Percentiles rank a stretch among this genome's conserved stretches.
These are phyloP conservation scores for Philonicus albiceps DNA, from an alignment of 2,888 invertebrate genomes.

Conservation along the genomic window DNA sequence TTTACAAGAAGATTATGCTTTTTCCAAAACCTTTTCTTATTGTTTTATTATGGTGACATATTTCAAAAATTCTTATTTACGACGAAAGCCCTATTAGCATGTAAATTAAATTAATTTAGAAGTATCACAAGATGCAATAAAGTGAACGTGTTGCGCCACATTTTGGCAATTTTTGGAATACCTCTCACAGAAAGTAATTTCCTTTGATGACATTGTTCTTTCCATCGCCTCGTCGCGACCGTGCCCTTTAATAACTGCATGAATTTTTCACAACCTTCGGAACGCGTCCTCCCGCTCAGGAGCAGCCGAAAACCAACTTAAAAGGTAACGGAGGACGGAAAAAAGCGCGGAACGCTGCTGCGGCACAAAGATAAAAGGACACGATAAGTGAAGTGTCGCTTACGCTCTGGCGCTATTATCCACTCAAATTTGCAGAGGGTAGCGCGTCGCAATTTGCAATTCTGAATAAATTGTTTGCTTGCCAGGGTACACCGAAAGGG, in stretches of 20 bases:
- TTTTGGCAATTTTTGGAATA: not conserved
- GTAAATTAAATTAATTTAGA: not conserved
- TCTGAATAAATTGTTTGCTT: slow-evolving; percentile 26
- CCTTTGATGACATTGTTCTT: slow-evolving; percentile 5
- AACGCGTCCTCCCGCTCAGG: not conserved
- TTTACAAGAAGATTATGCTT: no score
- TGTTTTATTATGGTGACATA: no score
- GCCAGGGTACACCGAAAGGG: not conserved
- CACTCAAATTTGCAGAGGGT: slow-evolving; percentile 25
- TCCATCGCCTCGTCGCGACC: not conserved
- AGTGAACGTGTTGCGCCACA: not conserved
- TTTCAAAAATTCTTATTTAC: no score
- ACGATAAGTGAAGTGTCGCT: slow-evolving; percentile 11
- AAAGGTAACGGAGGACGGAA: not conserved
- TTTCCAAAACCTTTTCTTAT: no score
- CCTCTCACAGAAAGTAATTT: not conserved
- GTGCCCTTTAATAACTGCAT: not conserved
- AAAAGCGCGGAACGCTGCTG: not conserved
- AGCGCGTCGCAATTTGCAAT: slow-evolving; percentile 27
- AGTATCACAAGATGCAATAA: not conserved
- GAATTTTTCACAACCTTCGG: not conserved
- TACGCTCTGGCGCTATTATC: slow-evolving; percentile 16
- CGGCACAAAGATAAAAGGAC: not conserved
- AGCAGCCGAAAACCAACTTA: not conserved
- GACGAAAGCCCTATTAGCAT: no score